phyloP scores from a whole-genome alignment of 2,888 invertebrate species.

The Siphlonurus alternatus region DNA sequence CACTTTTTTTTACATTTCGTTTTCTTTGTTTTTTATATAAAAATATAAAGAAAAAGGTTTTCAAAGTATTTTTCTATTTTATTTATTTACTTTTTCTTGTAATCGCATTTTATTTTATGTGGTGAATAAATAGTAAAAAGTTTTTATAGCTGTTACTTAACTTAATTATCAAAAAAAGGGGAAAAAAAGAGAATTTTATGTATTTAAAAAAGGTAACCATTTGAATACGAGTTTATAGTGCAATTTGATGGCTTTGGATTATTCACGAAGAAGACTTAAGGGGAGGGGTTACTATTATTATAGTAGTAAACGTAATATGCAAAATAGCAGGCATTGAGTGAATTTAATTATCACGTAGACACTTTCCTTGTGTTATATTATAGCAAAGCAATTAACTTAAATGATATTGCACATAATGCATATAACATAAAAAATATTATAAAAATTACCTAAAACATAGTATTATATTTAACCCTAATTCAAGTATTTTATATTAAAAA shows the following conservation, averaged over 20 bases:
- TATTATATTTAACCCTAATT: no score
- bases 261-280: not conserved
- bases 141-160: not conserved
- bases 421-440: no score
- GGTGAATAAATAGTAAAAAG: not conserved
- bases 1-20: not conserved
- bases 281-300: not conserved
- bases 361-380: no score
- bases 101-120: not conserved
- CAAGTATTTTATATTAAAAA: no score
- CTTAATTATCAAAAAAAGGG: not conserved
- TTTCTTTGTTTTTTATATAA: not conserved
- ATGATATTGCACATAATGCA: no score
- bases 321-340: not conserved
- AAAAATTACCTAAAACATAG: no score
- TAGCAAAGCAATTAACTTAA: no score
- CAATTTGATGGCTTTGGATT: not conserved
- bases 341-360: not conserved
- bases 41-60: not conserved
- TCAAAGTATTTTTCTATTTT: not conserved
- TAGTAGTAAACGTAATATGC: not conserved
- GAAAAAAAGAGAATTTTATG: not conserved
- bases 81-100: no score
- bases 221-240: not conserved
- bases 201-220: not conserved